Conservation (phyloP, 2,113 vertebrate genomes). For the Heterotilapia buettikoferi region DNA sequence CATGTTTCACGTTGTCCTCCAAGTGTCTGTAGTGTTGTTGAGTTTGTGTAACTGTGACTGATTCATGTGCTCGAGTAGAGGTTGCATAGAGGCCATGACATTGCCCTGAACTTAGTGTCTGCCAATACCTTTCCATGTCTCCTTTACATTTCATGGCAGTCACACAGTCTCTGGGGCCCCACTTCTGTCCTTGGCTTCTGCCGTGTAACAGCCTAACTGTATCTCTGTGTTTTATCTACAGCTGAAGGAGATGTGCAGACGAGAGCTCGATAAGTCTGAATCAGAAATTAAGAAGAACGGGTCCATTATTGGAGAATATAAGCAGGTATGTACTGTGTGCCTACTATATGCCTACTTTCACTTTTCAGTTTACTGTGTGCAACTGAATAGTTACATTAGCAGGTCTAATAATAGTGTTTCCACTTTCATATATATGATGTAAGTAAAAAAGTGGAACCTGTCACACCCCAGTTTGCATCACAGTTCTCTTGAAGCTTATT, state of each 20-base stretch:
- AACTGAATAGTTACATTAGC: neutral
- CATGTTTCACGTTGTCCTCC: neutral
- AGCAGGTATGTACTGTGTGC: slow-evolving; percentile 78
- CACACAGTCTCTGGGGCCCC: slow-evolving; percentile 13
- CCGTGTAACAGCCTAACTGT: neutral
- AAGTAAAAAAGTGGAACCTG: neutral
- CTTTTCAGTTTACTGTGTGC: neutral
- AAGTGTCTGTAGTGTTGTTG: slow-evolving; percentile 13
- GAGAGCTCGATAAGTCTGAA: slow-evolving; percentile 95
- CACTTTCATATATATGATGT: neutral
- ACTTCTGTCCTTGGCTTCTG: slow-evolving; percentile 15
- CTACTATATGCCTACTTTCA: neutral
- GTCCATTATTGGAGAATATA: slow-evolving; percentile 98
- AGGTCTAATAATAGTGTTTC: neutral
- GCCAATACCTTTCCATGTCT: slow-evolving; percentile 26
- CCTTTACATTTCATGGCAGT: slow-evolving; percentile 17
- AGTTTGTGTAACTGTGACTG: slow-evolving; percentile 22
- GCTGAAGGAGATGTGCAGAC: slow-evolving; percentile 97
- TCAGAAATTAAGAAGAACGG: slow-evolving; percentile 97
- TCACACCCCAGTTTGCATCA: neutral
- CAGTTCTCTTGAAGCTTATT: neutral
- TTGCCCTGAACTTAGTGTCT: slow-evolving; percentile 17
- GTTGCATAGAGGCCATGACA: slow-evolving; percentile 16
- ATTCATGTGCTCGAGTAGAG: slow-evolving; percentile 23
- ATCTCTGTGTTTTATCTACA: slow-evolving; percentile 56